Conservation (phyloP, 2,888 invertebrate species). For the Lepidocyrtoides sp. region DNA sequence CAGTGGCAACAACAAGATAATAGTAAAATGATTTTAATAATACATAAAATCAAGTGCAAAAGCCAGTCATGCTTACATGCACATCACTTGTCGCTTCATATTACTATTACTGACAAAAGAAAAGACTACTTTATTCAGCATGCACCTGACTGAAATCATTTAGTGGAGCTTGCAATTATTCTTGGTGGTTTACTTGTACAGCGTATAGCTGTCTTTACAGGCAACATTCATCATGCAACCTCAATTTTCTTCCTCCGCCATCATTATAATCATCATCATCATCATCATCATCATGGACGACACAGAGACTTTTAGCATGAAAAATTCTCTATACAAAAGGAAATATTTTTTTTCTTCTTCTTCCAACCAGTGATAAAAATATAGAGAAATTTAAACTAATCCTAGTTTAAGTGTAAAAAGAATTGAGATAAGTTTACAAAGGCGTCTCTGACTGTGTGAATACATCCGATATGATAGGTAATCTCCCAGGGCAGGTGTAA, state of each 20-base stretch:
- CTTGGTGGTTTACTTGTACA: constrained; percentile 71
- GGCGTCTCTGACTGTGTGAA: constrained; percentile 53
- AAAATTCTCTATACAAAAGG: neutral
- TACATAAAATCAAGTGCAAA: constrained; percentile 52
- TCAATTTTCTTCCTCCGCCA: constrained; percentile 40
- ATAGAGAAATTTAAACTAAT: neutral
- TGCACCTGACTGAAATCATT: constrained; percentile 76
- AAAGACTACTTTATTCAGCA: constrained; percentile 53
- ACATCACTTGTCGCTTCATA: constrained; percentile 71
- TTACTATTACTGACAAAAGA: constrained; percentile 57
- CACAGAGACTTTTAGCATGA: neutral
- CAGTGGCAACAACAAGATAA: constrained; percentile 47
- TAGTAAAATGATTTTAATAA: constrained; percentile 59
- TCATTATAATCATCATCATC: constrained; percentile 31
- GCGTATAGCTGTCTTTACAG: no score
- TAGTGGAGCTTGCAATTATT: constrained; percentile 68
- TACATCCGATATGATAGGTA: constrained; percentile 61
- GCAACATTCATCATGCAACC: constrained; percentile 53
- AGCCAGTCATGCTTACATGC: constrained; percentile 72
- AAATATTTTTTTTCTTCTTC: neutral
- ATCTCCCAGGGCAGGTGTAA: constrained; percentile 71
- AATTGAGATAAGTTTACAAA: neutral
- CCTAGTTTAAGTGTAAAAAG: neutral
- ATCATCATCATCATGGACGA: constrained; percentile 3
- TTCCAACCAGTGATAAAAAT: neutral